Evolutionary conservation across 2,797 vertebrate genomes (phyloP), one percentile per base, ranked within the genome.

Genomic region (Tympanoctomys barrerae): DNA sequence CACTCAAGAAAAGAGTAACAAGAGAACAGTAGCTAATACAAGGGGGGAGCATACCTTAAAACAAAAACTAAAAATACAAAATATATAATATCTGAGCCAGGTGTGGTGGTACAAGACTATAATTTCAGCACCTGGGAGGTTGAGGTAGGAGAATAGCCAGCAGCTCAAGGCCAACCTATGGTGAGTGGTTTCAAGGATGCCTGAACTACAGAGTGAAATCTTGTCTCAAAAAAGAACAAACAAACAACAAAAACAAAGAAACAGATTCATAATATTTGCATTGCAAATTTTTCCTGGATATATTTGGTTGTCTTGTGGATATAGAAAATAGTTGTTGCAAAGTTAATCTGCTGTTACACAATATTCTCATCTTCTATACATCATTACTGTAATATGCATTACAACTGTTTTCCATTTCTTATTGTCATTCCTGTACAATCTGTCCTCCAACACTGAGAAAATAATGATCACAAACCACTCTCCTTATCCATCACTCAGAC

Each of bases 321-420:
- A 19, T 3, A 79, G 68, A 66, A 73, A 82, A 57, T 10, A 36
- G 31, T 16, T 36, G n/a, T 26, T 68, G 49, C 36, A 0, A 46
- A 49, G 70, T 22, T 61, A 88, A 13, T 28, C 2, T 7, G 9
- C 18, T 18, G 1, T 70, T 86, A 6, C 71, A 54, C 46, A 10
- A 28, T 42, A 7, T 71, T 49, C 36, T 24, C 36, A 4, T 26
- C 9, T 57, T 52, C 10, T 46, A n/a, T 13, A 14, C 26, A 7
- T 7, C 54, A 42, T 77, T 21, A 36, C 42, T 59, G 10, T 13
- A 59, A 22, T 10, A 11, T 24, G 19, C 7, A 2, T 42, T 46
- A 13, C 14, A 7, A 1, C 1, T 21, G 21, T 3, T 14, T 36
- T 14, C 3, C 8, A 42, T 57, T 57, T 31, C 2, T 54, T 11